These are phyloP conservation scores for Serranochromis macrocephalus DNA, from an alignment of 2,113 vertebrate genomes.

Conservation along the genomic window DNA sequence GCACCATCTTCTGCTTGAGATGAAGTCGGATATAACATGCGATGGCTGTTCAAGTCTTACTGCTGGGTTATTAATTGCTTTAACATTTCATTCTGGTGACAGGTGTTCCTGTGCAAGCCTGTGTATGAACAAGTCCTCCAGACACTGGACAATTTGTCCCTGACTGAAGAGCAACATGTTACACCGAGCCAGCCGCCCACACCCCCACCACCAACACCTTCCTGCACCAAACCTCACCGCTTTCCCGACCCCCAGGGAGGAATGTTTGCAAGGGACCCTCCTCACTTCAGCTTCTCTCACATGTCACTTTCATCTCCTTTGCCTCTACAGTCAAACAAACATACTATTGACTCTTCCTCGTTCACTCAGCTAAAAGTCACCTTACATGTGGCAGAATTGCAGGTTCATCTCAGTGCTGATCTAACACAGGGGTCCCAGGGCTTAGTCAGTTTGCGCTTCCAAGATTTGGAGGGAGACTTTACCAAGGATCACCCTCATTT, in stretches of 20 bases:
- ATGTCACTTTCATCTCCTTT: slow-evolving; percentile 60
- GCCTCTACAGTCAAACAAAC: slow-evolving; percentile 52
- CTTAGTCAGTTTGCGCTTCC: slow-evolving; percentile 90
- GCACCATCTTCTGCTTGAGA: neutral
- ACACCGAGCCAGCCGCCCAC: slow-evolving; percentile 67
- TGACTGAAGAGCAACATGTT: slow-evolving; percentile 77
- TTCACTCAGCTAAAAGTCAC: slow-evolving; percentile 91
- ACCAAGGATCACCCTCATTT: slow-evolving; percentile 89
- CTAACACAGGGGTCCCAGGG: slow-evolving; percentile 89
- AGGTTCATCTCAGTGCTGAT: slow-evolving; percentile 90
- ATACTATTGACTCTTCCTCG: slow-evolving; percentile 32
- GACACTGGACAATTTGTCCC: slow-evolving; percentile 89
- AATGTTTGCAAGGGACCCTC: slow-evolving; percentile 80
- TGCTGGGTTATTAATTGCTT: neutral
- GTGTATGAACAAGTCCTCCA: slow-evolving; percentile 96
- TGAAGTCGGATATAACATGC: neutral
- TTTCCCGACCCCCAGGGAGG: slow-evolving; percentile 76
- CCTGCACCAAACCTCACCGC: slow-evolving; percentile 66
- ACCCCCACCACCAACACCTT: slow-evolving; percentile 73
- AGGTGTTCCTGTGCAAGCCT: slow-evolving; percentile 93
- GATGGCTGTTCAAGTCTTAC: neutral
- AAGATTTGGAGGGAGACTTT: slow-evolving; percentile 92
- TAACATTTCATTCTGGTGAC: neutral
- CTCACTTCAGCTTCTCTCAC: slow-evolving; percentile 70
- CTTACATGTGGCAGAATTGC: slow-evolving; percentile 85